phyloP scores from a whole-genome alignment of 2,888 invertebrate genomes.

The Artemia sinica region DNA sequence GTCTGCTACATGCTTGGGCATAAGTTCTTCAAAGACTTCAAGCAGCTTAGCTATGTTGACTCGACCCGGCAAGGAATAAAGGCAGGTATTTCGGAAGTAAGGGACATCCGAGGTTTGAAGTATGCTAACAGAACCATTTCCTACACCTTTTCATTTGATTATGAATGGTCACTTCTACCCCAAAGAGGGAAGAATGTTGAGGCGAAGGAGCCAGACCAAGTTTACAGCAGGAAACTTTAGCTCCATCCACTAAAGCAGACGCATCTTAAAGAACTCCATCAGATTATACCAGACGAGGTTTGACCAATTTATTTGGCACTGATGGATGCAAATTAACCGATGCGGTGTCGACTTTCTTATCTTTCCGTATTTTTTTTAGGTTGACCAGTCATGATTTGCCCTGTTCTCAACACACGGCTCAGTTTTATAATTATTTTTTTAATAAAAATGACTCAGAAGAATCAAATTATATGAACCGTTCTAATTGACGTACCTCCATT shows the following conservation, averaged over 20 bases:
- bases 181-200: slow-evolving; percentile 3
- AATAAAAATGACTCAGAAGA: slow-evolving; percentile 12
- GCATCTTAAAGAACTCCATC: slow-evolving; percentile 1
- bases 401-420: neutral
- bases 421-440: slow-evolving; percentile 1
- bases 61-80: slow-evolving; percentile 27
- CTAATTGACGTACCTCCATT: neutral
- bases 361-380: neutral
- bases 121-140: slow-evolving; percentile 20
- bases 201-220: neutral
- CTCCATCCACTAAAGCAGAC: neutral
- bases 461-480: slow-evolving; percentile 10
- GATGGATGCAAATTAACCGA: slow-evolving; percentile 8
- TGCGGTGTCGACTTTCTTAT: neutral
- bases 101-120: slow-evolving; percentile 24
- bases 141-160: slow-evolving; percentile 3
- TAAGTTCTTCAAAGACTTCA: slow-evolving; percentile 24
- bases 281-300: slow-evolving; percentile 8
- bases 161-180: slow-evolving; percentile 2
- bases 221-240: neutral
- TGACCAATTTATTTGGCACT: neutral
- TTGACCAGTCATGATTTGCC: slow-evolving; percentile 8
- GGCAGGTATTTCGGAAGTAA: slow-evolving; percentile 25
- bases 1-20: slow-evolving; percentile 23
- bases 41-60: slow-evolving; percentile 21